Base-by-base conservation (phyloP, 2,888 invertebrate species). In the Micoletzkya japonica region DNA sequence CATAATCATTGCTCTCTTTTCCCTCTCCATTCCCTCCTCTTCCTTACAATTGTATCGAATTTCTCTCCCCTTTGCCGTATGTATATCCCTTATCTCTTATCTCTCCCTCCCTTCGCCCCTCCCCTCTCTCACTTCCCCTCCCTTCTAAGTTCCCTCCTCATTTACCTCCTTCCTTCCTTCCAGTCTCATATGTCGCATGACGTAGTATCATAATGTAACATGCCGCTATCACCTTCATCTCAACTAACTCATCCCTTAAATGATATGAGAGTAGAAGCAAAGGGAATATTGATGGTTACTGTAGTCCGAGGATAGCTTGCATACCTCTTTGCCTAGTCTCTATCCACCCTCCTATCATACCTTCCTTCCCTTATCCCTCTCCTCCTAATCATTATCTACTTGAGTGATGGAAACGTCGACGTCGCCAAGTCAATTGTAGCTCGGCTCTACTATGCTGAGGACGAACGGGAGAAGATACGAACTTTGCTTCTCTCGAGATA, bases 391-490 rank as follows among this genome's bases (percentile, higher is more conserved):
- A 14, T 14, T 20, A 14, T 20, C 20, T 44, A 10, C 6, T 74
- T 70, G 72, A 74, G 74, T 56, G 72, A 72, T 36, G 74, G 72
- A 39, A 74, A 72, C 61, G 72, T 70, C 58, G 74, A 74, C 39
- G 70, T 72, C 32, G 67, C 74, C 30, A 72, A 71, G 37, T 66
- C 72, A 24, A 72, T 74, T 28, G 74, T 74, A 34, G 72, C 74
- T 30, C 70, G 74, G 57, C 67, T 74, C 26, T 67, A 67, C 36
- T 67, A 67, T 67, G 67, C 67, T 24, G 64, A 64, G 36, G 64
- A 50, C 24, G 64, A 32, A 44, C 36, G 64, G 34, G 64, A 64
- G 52, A 64, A 64, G 64, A 44, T 50, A 64, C 32, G 64, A 34
- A 61, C n/a, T 2, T 44, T 44, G 37, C 37, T 28, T n/a, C 26